Base-by-base conservation (phyloP, 2,888 invertebrate species). In the Philereme vetulata region DNA sequence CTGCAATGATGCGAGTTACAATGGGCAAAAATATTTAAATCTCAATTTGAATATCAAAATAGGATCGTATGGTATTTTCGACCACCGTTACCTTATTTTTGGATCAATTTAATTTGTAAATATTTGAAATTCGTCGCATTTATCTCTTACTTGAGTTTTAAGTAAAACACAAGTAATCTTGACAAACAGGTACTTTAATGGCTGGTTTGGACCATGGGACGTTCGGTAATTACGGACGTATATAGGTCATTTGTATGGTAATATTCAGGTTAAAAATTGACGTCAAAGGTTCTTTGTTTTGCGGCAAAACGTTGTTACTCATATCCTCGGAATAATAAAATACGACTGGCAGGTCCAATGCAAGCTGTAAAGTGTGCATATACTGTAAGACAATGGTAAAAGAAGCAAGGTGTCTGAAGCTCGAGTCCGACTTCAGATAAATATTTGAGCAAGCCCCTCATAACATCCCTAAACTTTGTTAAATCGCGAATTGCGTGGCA, bases 131-230 rank as follows among this genome's bases (percentile, higher is more conserved):
- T 46, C 51, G 48, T 44, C 62, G 51, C 51, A 62, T 43, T 51
- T 45, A 55, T 55, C 51, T 54, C 54, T 52, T 8, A 8, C 38
- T 38, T 38, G 8, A 32, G 44, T 56, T 48, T 21, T 48, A 51
- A 55, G 58, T 58, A 51, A 38, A 51, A 62, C 51, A 10, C 48
- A 62, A 62, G 55, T 51, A 42, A 49, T 40, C 48, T 55, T 44
- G 51, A 58, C 40, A 58, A 62, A 55, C 51, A 55, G 55, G 62
- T 62, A 60, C 51, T 35, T 9, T 44, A 48, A 56, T 55, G 44
- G 43, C 33, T 57, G 55, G 51, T 62, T 62, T 58, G 51, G 36
- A 33, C 44, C 46, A 47, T 55, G 35, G 42, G 6, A 46, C 50
- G 44, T 51, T 60, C 2, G 2, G 2, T 21, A 1, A 21, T 21